phyloP scores from a whole-genome alignment of 2,113 vertebrate species.

The Actenoides hombroni region DNA sequence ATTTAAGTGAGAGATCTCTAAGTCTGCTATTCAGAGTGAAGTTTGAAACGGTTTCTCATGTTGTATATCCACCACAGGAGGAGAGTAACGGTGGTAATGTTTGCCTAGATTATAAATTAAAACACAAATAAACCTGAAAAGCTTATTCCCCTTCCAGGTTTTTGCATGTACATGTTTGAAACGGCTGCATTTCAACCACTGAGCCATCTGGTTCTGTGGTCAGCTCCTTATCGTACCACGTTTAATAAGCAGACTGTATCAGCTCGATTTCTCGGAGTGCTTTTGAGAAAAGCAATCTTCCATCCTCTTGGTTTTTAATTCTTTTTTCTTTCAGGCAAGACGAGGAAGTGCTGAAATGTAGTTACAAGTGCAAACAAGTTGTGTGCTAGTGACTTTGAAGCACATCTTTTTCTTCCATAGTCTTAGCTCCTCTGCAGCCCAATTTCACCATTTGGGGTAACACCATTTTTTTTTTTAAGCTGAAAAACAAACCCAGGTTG shows the following conservation, averaged over 20 bases:
- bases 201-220: background rate
- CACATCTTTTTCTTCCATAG: background rate
- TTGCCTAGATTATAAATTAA: background rate
- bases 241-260: background rate
- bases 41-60: background rate
- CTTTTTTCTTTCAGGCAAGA: background rate
- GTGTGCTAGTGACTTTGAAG: background rate
- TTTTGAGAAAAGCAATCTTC: background rate
- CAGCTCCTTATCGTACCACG: background rate
- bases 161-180: background rate
- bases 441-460: background rate
- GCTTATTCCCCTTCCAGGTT: background rate
- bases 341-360: background rate
- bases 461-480: background rate
- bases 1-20: background rate
- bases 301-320: background rate
- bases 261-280: background rate
- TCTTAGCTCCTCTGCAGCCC: background rate
- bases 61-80: background rate
- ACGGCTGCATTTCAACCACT: background rate
- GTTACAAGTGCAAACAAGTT: background rate
- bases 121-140: background rate
- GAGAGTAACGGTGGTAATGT: background rate
- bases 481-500: background rate
- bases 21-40: background rate